A percentile compares a stretch with the other conserved stretches of the same genome.
Evolutionary conservation across 1,140 invertebrate species (phyloP).

Genomic region (Chironomus striatipennis): DNA sequence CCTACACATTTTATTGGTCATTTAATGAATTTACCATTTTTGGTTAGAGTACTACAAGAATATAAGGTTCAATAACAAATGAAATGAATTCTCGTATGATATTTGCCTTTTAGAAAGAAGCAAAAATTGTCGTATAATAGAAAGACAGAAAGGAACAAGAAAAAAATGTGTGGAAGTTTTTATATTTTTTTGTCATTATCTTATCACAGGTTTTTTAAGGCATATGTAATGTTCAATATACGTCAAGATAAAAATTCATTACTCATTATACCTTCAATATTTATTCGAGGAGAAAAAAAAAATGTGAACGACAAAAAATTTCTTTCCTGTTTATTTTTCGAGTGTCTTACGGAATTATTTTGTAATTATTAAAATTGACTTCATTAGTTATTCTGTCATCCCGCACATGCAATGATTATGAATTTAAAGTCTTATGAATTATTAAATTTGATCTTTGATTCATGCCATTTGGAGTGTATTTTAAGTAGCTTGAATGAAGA

Average conservation of each 20-base stretch:
- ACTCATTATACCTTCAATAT: neutral
- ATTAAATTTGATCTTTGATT: too few relatives aligned
- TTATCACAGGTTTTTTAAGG: neutral
- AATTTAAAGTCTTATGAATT: neutral
- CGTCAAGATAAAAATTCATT: conserved; percentile 2
- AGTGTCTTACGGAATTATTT: too few relatives aligned
- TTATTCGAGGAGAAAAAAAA: neutral
- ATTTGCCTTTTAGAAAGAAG: too few relatives aligned
- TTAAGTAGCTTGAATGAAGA: too few relatives aligned
- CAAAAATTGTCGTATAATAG: too few relatives aligned
- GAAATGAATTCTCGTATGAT: neutral
- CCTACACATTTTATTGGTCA: conserved; percentile 7
- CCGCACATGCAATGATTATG: neutral
- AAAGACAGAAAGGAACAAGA: neutral
- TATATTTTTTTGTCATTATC: too few relatives aligned
- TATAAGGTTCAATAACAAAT: neutral
- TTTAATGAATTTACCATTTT: conserved; percentile 9
- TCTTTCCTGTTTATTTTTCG: neutral
- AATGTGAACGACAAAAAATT: neutral
- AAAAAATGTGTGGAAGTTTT: neutral
- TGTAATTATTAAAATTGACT: too few relatives aligned
- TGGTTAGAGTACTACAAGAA: neutral
- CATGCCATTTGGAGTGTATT: too few relatives aligned
- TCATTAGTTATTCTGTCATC: too few relatives aligned
- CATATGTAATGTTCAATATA: neutral